A percentile compares a stretch with the other conserved stretches of the same genome.
Evolutionary conservation across 2,113 vertebrate genomes (phyloP).

Genomic region (Eudyptes chrysolophus): DNA sequence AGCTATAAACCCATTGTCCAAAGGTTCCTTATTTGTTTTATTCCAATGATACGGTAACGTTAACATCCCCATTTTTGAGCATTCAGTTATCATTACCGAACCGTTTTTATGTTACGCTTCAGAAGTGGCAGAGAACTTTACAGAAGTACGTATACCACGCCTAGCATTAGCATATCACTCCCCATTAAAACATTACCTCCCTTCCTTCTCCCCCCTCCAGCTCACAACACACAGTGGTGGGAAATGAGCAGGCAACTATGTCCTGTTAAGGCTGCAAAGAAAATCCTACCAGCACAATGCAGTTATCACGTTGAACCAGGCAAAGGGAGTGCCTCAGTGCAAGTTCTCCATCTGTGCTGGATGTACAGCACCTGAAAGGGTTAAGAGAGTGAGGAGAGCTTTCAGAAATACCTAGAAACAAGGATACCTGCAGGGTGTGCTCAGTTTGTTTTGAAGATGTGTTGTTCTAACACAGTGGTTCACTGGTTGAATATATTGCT

Average conservation of each 20-base stretch:
- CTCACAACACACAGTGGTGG: neutral
- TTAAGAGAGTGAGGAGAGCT: neutral
- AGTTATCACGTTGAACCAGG: neutral
- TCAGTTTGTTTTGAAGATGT: neutral
- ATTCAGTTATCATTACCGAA: neutral
- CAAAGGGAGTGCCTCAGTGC: neutral
- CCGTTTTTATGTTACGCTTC: neutral
- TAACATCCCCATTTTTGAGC: neutral
- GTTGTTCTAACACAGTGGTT: neutral
- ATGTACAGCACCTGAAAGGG: neutral
- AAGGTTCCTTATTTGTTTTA: neutral
- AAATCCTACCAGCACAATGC: neutral
- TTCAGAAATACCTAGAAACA: conserved; percentile 9
- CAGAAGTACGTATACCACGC: neutral
- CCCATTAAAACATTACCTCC: neutral
- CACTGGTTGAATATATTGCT: neutral
- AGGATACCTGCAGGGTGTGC: neutral
- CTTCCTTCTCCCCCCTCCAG: neutral
- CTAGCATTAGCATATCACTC: neutral
- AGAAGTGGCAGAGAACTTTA: neutral
- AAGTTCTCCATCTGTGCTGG: neutral
- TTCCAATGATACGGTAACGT: neutral
- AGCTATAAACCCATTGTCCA: neutral
- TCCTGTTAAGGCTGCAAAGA: neutral
- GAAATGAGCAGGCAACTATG: neutral